These are phyloP conservation scores for Pseudomugil tenellus DNA, from an alignment of 2,797 vertebrate species.

Conservation along the genomic window DNA sequence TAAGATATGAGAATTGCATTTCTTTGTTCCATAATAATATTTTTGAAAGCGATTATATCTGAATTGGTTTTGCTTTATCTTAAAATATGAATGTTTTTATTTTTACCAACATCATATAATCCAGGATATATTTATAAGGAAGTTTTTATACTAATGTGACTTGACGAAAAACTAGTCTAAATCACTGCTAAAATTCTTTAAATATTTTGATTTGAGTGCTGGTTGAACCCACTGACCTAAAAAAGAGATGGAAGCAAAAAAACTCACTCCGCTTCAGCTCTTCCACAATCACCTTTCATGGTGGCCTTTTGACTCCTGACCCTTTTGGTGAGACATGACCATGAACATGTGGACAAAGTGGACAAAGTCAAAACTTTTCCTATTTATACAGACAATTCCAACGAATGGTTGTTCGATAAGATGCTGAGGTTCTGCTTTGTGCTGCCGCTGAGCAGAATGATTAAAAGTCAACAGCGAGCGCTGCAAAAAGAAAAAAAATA, in stretches of 20 bases:
- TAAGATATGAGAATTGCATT: no score
- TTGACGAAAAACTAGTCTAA: no score
- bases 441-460: neutral
- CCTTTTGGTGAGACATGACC: constrained; percentile 1
- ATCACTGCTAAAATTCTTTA: neutral
- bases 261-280: constrained; percentile 4
- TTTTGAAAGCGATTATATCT: no score
- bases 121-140: no score
- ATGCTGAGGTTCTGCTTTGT: neutral
- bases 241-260: neutral
- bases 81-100: no score
- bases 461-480: neutral
- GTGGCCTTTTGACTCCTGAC: constrained; percentile 20
- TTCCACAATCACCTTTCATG: neutral
- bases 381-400: no score
- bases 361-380: no score
- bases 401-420: neutral
- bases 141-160: no score
- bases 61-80: no score
- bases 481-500: neutral
- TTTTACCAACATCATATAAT: no score
- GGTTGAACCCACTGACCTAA: neutral
- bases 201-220: no score
- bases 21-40: no score
- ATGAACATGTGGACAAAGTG: neutral